Conservation (phyloP, 2,888 invertebrate genomes). For the Metallyticus violacea region DNA sequence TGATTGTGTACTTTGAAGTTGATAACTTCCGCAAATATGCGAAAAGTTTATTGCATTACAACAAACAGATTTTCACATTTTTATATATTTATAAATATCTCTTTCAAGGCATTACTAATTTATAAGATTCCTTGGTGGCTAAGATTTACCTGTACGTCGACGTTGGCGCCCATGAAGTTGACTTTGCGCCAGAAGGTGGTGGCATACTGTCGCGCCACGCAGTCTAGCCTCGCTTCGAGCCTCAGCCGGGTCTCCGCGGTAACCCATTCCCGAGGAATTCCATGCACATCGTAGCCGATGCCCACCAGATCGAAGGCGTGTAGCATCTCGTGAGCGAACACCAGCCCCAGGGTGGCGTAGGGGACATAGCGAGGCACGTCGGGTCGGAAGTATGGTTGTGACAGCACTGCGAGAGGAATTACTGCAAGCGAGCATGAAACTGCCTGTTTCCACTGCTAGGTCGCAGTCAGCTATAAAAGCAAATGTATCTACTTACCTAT, state of each 20-base stretch:
- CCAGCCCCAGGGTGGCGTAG: conserved; percentile 50
- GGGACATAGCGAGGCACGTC: conserved; percentile 50
- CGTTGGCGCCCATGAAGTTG: conserved; percentile 47
- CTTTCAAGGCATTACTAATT: too few species aligned
- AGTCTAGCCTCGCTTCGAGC: conserved; percentile 48
- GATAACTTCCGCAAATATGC: too few species aligned
- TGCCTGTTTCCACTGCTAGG: too few species aligned
- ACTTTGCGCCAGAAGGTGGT: conserved; percentile 48
- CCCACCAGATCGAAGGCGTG: conserved; percentile 49
- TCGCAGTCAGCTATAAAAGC: too few species aligned
- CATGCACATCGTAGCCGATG: conserved; percentile 43
- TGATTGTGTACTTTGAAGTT: too few species aligned
- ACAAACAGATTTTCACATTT: too few species aligned
- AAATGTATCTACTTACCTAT: conserved; percentile 45
- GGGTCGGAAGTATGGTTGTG: conserved; percentile 50
- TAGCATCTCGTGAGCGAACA: conserved; percentile 52
- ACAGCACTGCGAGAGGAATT: conserved; percentile 51
- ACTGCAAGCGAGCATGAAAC: conserved; percentile 40
- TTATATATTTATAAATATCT: too few species aligned
- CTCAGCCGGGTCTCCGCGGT: conserved; percentile 46
- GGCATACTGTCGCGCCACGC: conserved; percentile 50
- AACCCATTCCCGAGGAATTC: conserved; percentile 46
- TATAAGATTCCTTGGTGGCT: too few species aligned
- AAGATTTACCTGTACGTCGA: conserved; percentile 51
- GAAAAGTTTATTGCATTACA: too few species aligned